Base-by-base conservation (phyloP, 1,140 invertebrate species). In the Heliothis subflexa region DNA sequence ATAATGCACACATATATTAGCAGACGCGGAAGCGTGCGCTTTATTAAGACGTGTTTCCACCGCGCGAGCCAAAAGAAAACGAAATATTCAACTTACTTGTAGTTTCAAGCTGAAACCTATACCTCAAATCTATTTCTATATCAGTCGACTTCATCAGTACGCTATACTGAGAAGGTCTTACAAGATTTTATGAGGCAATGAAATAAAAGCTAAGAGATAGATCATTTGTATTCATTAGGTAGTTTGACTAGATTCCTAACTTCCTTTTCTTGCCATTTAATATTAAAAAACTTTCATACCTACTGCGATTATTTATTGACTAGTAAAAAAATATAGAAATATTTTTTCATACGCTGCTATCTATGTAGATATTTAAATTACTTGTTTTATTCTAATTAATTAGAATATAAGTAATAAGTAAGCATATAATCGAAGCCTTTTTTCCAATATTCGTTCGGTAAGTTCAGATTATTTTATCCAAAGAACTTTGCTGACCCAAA, bases 1-100 rank as follows among this genome's bases (percentile, higher is more conserved):
- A 71, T 71, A 55, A 49, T 13, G 10, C 11, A 47, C n/a, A 71
- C 49, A 71, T 71, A 71, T 54, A 55, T 71, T 28, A 71, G 52
- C 68, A 40, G 62, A 66, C 28, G 40, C 68, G 68, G 68, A 71
- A 71, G 68, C 25, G 50, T 71, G 5, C 14, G 49, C 18, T 40
- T 25, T 10, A 54, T 71, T 50, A 55, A 71, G 50, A 55, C 10
- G 66, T 28, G 49, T 52, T 70, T 70, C 14, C 47, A 50, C 66
- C 52, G 13, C 47, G 47, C 64, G 47, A 68, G 47, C 45, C 45
- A 50, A 70, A 52, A 70, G 3, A 70, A 70, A 70, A 50, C 45
- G 18, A 62, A 62, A 62, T 68, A 68, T 50, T 52, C 21, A 47
- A 70, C 61, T 64, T 10, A 64, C 61, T 47, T 21, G 40, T 49